Evolutionary conservation across 2,888 invertebrate genomes (phyloP), one percentile per base, ranked within the genome.

Genomic region (Drosophila ustulata): DNA sequence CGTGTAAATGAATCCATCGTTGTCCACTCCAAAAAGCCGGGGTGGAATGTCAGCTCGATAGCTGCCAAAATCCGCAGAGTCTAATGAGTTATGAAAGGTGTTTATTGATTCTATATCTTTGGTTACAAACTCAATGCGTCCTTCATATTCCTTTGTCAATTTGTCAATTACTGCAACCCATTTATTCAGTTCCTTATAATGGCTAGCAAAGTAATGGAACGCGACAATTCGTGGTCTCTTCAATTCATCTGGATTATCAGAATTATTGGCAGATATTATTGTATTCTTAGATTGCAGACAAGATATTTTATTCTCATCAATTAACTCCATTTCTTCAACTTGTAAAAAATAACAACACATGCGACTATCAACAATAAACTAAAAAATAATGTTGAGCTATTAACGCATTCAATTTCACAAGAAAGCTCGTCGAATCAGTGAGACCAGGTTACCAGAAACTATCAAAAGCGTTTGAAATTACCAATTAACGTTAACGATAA

Each of bases 11-110:
- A 28, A 56, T 1, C 52, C 57, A 23, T 45, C 32, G 3, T 13
- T n/a, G 11, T 83, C 79, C 26, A 63, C 18, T 13, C 66, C 79
- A 30, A 45, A 77, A 23, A 80, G 26, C 11, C 69, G 43, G 6
- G 84, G 84, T 0, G 79, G 69, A 5, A 76, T 18, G 34, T 56
- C 34, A 4, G 56, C 50, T 0, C 80, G 61, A 45, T 62, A 80
- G 34, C 64, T 61, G 9, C 77, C 69, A 55, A 66, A 76, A 32
- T 66, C 59, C 1, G 51, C 26, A 0, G 46, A 9, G 32, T 7
- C 61, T 0, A 79, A 47, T 5, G 53, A 45, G 3, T 13, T 8
- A 18, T 55, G 46, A 5, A 76, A 77, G 1, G 11, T 18, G 0
- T 9, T 9, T 8, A 83, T 77, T 5, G 5, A 43, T 32, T 26